phyloP scores from a whole-genome alignment of 2,113 vertebrate genomes.

The Herpetotheres cachinnans region DNA sequence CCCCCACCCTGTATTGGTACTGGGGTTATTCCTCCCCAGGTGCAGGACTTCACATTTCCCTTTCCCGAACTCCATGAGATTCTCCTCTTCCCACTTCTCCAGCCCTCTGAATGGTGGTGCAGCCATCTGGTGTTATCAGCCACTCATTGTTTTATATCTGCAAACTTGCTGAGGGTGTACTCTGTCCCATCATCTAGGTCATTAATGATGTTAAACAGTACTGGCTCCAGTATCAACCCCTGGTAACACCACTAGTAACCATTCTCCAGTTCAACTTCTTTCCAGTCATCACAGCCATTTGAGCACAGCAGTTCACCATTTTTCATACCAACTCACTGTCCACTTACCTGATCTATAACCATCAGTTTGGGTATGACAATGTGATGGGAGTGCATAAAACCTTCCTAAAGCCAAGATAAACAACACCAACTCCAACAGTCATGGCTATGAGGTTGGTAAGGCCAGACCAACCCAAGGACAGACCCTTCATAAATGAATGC shows the following conservation, averaged over 20 bases:
- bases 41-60: neutral
- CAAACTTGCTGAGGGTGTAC: neutral
- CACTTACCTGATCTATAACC: neutral
- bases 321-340: neutral
- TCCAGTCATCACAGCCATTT: neutral
- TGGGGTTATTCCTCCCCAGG: neutral
- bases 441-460: neutral
- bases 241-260: neutral
- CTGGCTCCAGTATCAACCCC: too few relatives aligned
- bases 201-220: too few relatives aligned
- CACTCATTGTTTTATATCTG: neutral
- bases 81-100: neutral
- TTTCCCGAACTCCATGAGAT: neutral
- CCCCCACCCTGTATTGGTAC: neutral
- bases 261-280: neutral
- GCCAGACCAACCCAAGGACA: neutral
- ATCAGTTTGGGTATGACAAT: neutral
- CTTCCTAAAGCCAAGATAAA: neutral
- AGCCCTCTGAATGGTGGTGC: neutral
- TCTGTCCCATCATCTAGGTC: too few relatives aligned
- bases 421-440: neutral
- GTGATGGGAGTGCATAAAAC: neutral
- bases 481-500: neutral
- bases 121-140: neutral
- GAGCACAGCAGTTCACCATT: neutral